Base-by-base conservation (phyloP, 1,140 invertebrate genomes). In the Meteorus sp. region DNA sequence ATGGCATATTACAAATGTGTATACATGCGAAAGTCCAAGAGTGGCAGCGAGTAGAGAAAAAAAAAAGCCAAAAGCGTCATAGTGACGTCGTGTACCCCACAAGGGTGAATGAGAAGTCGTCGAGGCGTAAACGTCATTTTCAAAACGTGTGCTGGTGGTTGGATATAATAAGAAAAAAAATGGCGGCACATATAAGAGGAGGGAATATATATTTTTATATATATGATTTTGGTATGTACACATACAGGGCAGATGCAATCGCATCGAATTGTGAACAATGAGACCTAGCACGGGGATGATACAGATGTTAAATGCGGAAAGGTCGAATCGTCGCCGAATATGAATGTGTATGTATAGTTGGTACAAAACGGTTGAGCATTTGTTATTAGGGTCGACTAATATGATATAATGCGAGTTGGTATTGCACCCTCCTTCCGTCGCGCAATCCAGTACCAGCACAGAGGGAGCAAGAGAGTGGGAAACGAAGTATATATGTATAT, bases 311-410 rank as follows among this genome's bases (percentile, higher is more conserved):
- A 52, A 61, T 33, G 52, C 27, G 45, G 54, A 62, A 52, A 57
- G 56, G 50, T 51, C 45, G 59, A 54, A 43, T 35, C 45, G 48
- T 53, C 48, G 39, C 15, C 39, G 43, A 37, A 13, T 47, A 47
- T 19, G 22, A 1, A 52, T n/a, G n/a, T n/a, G n/a, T n/a, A n/a
- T n/a, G n/a, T n/a, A n/a, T n/a, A n/a, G n/a, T 50, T 47, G 41
- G 31, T 51, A 59, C 62, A 67, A 68, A 67, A 63, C 55, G 59
- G 48, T 50, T 51, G 56, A 27, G 44, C 47, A 59, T 63, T 62
- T 62, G 65, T 67, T 71, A 75, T 72, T 75, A 73, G 68, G 71
- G 68, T 69, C 71, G 66, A 61, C 73, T 78, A 78, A 76, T 76
- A 74, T 72, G 65, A 61, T 65, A 68, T 74, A 75, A 77, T 75